Conservation (phyloP, 2,888 invertebrate genomes). For the Tipula lateralis region DNA sequence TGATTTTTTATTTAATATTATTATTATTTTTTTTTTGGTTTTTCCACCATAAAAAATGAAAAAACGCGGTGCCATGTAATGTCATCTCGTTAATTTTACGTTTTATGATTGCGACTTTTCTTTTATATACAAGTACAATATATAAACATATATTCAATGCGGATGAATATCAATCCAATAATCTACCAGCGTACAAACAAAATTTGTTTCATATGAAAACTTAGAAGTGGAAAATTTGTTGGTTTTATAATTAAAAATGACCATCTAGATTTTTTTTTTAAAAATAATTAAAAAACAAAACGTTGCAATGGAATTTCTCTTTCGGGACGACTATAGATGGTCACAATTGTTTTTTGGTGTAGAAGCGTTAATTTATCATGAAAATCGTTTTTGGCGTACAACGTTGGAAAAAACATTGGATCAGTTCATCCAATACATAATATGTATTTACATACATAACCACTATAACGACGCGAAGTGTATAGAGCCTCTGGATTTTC, state of each 20-base stretch:
- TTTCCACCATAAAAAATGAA: neutral
- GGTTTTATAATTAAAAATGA: neutral
- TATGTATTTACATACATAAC: neutral
- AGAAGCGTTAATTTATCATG: neutral
- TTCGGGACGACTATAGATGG: neutral
- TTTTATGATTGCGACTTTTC: conserved; percentile 19
- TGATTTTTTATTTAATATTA: neutral
- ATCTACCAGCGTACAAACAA: neutral
- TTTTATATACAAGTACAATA: neutral
- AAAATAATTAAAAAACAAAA: neutral
- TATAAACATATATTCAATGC: neutral
- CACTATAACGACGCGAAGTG: too few species aligned
- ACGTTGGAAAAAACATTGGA: neutral
- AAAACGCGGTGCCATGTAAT: conserved; percentile 20
- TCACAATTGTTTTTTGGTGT: too few species aligned
- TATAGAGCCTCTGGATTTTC: neutral
- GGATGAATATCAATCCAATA: conserved; percentile 13
- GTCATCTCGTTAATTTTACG: conserved; percentile 15
- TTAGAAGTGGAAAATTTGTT: neutral
- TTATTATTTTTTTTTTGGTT: neutral
- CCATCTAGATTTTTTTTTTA: neutral
- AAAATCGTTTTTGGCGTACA: neutral
- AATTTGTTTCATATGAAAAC: neutral
- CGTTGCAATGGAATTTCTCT: neutral
- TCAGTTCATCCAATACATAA: neutral